Base-by-base conservation (phyloP, 2,888 invertebrate species). In the Eubasilissa splendida region DNA sequence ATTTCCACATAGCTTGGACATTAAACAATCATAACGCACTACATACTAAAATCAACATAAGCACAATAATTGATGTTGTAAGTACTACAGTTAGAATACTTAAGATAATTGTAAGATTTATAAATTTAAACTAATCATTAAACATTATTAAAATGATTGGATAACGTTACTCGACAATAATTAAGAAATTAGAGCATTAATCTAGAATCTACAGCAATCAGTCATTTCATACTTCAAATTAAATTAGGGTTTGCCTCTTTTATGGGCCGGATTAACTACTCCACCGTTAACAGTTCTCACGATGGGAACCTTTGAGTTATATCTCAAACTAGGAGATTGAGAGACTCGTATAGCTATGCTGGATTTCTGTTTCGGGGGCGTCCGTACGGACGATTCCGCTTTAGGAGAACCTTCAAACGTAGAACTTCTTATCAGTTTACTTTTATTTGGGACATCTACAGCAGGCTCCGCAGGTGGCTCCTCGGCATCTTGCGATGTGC, bases 351-450 rank as follows among this genome's bases (percentile, higher is more conserved):
- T 82, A 22, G 80, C 81, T 22, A 83, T 83, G 0, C 90, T 88
- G 3, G 91, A 87, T 83, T 91, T 91, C 76, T 90, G 91, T 79
- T 91, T 91, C 0, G 88, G 87, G n/a, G 89, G 87, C 4, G 88
- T 85, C 0, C 88, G 86, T 7, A 87, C 87, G 59, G 87, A 87
- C 4, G 85, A 86, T 22, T 50, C 54, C 60, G 85, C 86, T 83
- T 89, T 89, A 76, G 90, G 90, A 79, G 88, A 90, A 9, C 92
- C 93, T 84, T 93, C 93, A 86, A 94, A 94, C 0, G 94, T 94
- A 4, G 93, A 93, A 84, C 93, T 93, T 58, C 93, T 87, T 42
- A 92, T 91, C 53, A 93, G 86, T 84, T 77, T 81, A 8, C 54
- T 76, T 76, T 7, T 68, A 75, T 22, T 60, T 11, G 75, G 53